A percentile compares a stretch with the other conserved stretches of the same genome.
Evolutionary conservation across 2,888 invertebrate genomes (phyloP).

Genomic region (Aplocera efformata): DNA sequence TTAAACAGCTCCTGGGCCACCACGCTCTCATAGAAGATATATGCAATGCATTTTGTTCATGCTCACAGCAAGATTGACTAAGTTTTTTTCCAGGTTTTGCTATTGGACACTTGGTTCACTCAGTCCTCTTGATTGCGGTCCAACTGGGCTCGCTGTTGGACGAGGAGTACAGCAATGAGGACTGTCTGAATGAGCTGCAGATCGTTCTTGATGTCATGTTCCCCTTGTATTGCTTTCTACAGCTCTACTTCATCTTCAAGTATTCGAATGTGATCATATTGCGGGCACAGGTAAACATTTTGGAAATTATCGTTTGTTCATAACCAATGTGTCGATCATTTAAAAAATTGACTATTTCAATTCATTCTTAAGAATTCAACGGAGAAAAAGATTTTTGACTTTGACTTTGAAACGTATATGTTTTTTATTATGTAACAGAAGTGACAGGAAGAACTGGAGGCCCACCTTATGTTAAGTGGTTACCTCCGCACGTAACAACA

Average conservation of each 20-base stretch:
- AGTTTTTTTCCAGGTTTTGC: constrained; percentile 82
- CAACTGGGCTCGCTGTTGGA: constrained; percentile 83
- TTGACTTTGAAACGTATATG: too few species aligned
- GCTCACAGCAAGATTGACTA: too few species aligned
- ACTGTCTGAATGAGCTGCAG: constrained; percentile 82
- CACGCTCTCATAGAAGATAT: too few species aligned
- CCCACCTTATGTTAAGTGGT: too few species aligned
- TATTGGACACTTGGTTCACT: constrained; percentile 88
- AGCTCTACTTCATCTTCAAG: constrained; percentile 90
- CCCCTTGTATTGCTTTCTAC: constrained; percentile 86
- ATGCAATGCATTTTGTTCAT: neutral
- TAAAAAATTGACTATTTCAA: too few species aligned
- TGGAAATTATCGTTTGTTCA: neutral
- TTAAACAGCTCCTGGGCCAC: too few species aligned
- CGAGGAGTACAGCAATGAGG: constrained; percentile 69
- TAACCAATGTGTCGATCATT: too few species aligned
- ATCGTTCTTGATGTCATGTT: constrained; percentile 84
- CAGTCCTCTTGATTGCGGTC: constrained; percentile 84
- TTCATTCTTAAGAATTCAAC: too few species aligned
- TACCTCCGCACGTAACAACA: too few species aligned
- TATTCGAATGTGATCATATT: constrained; percentile 87
- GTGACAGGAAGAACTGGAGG: too few species aligned
- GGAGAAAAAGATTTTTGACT: too few species aligned
- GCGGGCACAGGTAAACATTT: constrained; percentile 50
- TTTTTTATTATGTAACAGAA: too few species aligned